A percentile compares a stretch with the other conserved stretches of the same genome.
Conservation (phyloP, 2,888 invertebrate genomes). For the Zaprionus obscuricornis region DNA sequence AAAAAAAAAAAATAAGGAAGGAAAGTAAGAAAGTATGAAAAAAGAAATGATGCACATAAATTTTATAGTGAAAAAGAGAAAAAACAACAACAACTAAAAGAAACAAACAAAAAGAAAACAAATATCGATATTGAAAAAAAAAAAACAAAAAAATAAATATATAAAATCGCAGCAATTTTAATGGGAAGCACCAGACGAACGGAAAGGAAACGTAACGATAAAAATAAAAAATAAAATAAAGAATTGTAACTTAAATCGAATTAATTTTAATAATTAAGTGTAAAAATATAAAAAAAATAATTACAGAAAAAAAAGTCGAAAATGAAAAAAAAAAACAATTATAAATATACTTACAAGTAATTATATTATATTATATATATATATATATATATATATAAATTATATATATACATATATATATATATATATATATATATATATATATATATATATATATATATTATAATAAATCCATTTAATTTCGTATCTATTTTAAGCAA, state of each 20-base stretch:
- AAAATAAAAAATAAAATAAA: slow-evolving; percentile 17
- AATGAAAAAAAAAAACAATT: slow-evolving; percentile 5
- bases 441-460: slow-evolving; percentile 18
- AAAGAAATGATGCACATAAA: no score
- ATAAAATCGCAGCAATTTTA: slow-evolving; percentile 17
- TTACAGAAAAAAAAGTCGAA: not conserved
- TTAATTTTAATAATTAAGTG: slow-evolving; percentile 51
- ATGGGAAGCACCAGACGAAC: slow-evolving; percentile 30
- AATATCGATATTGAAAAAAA: not conserved
- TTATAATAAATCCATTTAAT: slow-evolving; percentile 59
- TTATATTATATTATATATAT: no score
- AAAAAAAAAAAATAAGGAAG: slow-evolving; percentile 6
- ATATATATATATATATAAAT: slow-evolving; percentile 20
- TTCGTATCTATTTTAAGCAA: slow-evolving; percentile 66
- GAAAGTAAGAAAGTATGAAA: no score
- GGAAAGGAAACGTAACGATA: slow-evolving; percentile 23
- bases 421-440: slow-evolving; percentile 58
- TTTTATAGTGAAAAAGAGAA: slow-evolving; percentile 2
- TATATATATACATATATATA: slow-evolving; percentile 59
- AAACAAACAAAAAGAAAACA: not conserved
- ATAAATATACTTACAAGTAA: slow-evolving; percentile 36
- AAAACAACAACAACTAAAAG: not conserved
- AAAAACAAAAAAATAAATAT: not conserved
- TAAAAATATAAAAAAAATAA: slow-evolving; percentile 21
- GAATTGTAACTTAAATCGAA: slow-evolving; percentile 71